These are phyloP conservation scores for Pachycephala philippinensis DNA, from an alignment of 2,113 vertebrate species.

Conservation along the genomic window DNA sequence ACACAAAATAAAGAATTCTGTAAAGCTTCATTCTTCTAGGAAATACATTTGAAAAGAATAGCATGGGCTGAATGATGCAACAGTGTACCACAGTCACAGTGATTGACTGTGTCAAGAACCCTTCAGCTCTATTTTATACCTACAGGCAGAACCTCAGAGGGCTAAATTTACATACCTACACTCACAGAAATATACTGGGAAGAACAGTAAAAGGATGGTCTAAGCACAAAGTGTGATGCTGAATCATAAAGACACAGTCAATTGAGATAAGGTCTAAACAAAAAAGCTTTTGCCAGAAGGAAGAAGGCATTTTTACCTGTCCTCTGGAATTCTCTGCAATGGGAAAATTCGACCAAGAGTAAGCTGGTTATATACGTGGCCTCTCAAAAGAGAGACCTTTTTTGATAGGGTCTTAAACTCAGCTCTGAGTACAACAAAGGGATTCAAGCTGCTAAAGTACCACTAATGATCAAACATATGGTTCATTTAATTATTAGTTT, in stretches of 20 bases:
- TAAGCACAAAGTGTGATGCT: neutral
- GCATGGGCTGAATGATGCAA: neutral
- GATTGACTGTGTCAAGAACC: neutral
- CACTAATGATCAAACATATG: neutral
- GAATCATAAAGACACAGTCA: neutral
- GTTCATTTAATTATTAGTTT: neutral
- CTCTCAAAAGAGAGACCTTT: neutral
- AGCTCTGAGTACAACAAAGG: neutral
- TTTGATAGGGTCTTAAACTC: neutral
- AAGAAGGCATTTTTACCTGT: neutral
- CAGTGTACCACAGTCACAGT: neutral
- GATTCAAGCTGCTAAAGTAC: neutral
- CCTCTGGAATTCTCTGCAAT: neutral
- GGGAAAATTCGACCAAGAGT: neutral
- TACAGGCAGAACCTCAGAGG: neutral
- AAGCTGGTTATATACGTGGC: neutral
- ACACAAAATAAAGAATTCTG: neutral
- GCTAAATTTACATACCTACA: neutral
- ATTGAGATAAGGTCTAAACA: neutral
- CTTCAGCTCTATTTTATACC: neutral
- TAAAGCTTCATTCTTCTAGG: neutral
- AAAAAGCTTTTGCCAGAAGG: neutral
- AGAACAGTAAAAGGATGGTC: rapidly evolving
- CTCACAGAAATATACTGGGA: rapidly evolving
- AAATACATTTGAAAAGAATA: neutral